Conservation (phyloP, 2,113 vertebrate genomes). For the Paralichthys olivaceus region DNA sequence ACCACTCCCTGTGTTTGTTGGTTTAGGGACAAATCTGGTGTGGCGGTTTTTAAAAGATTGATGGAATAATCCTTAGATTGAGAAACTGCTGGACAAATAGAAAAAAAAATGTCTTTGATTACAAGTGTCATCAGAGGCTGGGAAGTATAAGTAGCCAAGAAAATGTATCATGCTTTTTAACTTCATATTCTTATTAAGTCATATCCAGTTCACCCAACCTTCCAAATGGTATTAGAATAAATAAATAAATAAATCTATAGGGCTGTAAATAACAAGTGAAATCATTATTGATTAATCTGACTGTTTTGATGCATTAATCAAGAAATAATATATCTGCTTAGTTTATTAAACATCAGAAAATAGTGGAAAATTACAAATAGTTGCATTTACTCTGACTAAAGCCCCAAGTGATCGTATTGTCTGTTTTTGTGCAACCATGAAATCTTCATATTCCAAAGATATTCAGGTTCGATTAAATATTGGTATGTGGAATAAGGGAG, state of each 20-base stretch:
- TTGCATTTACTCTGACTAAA: too few relatives aligned
- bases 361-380: too few relatives aligned
- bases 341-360: too few relatives aligned
- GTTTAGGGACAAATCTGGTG: conserved; percentile 18
- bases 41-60: conserved; percentile 15
- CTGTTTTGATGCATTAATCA: background rate
- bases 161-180: conserved; percentile 27
- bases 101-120: conserved; percentile 52
- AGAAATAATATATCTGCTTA: too few relatives aligned
- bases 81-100: conserved; percentile 23
- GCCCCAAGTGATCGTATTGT: background rate
- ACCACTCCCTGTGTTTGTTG: conserved; percentile 47
- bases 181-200: conserved; percentile 22
- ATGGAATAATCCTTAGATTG: conserved; percentile 37
- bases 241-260: too few relatives aligned
- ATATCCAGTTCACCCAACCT: background rate
- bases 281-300: background rate
- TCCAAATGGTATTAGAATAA: too few relatives aligned
- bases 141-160: background rate
- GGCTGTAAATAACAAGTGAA: background rate
- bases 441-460: background rate
- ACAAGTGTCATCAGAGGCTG: conserved; percentile 32
- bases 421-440: too few relatives aligned
- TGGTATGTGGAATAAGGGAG: background rate
- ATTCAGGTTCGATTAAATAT: background rate